phyloP scores from a whole-genome alignment of 2,797 vertebrate species.

The Cephalopachus bancanus region DNA sequence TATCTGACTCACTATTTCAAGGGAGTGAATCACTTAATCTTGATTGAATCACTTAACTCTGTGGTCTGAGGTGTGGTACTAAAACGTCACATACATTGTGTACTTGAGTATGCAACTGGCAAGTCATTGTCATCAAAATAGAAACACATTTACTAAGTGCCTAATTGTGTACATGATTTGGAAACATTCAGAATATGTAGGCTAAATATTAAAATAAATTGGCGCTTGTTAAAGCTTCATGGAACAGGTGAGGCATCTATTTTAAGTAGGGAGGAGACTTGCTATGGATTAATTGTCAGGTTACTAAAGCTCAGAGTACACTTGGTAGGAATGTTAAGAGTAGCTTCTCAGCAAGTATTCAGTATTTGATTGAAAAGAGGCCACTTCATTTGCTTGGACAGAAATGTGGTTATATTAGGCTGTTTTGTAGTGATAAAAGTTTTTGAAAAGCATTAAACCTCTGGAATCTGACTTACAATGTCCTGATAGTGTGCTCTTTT shows the following conservation, averaged over 20 bases:
- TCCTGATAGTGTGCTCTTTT: not conserved
- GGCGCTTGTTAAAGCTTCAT: slow-evolving; percentile 40
- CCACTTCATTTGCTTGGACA: not conserved
- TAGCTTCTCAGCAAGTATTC: slow-evolving; percentile 54
- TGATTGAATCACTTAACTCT: slow-evolving; percentile 55
- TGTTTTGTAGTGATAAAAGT: not conserved
- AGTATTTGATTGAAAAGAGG: slow-evolving; percentile 17
- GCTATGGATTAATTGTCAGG: slow-evolving; percentile 44
- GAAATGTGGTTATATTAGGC: slow-evolving; percentile 25
- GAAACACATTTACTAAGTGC: slow-evolving; percentile 54
- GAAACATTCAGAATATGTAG: slow-evolving; percentile 74
- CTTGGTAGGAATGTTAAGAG: slow-evolving; percentile 42
- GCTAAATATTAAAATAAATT: slow-evolving; percentile 70
- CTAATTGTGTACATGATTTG: slow-evolving; percentile 48
- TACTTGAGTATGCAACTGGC: not conserved
- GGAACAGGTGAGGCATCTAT: slow-evolving; percentile 51
- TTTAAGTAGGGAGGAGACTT: slow-evolving; percentile 64
- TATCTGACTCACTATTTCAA: slow-evolving; percentile 64
- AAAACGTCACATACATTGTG: not conserved
- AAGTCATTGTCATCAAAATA: slow-evolving; percentile 55
- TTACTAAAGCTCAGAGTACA: slow-evolving; percentile 39
- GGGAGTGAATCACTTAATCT: slow-evolving; percentile 48
- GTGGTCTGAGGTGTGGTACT: slow-evolving; percentile 9
- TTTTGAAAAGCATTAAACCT: slow-evolving; percentile 46
- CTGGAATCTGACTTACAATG: not conserved